phyloP scores from a whole-genome alignment of 2,113 vertebrate species.

The Vidua chalybeata region DNA sequence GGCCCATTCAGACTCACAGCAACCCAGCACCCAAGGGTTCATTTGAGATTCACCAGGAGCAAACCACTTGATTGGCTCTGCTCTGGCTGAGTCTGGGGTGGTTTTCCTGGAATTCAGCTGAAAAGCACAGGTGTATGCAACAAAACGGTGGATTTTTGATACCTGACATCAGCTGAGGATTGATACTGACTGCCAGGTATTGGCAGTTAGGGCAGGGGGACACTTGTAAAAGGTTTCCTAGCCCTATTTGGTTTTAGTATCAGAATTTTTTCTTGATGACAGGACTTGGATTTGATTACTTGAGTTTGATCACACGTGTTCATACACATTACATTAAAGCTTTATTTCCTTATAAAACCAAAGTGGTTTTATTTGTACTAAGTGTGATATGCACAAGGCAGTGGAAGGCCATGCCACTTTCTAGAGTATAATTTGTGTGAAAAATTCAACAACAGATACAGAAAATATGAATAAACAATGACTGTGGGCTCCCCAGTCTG shows the following conservation, averaged over 20 bases:
- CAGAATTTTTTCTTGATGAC: neutral
- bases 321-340: neutral
- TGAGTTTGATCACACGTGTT: neutral
- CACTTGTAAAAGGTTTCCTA: neutral
- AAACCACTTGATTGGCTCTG: neutral
- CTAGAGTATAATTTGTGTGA: neutral
- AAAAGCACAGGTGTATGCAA: neutral
- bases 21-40: neutral
- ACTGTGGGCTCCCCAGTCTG: neutral
- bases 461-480: neutral
- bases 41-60: neutral
- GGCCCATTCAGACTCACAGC: neutral
- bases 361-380: neutral
- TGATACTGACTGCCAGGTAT: neutral
- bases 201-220: neutral
- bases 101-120: neutral
- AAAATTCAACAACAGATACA: neutral
- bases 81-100: neutral
- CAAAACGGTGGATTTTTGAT: neutral
- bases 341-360: neutral
- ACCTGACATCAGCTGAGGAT: neutral
- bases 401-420: neutral
- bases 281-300: neutral
- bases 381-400: neutral
- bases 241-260: neutral